Evolutionary conservation across 2,888 invertebrate genomes (phyloP).

Genomic region (Melanargia galathea): DNA sequence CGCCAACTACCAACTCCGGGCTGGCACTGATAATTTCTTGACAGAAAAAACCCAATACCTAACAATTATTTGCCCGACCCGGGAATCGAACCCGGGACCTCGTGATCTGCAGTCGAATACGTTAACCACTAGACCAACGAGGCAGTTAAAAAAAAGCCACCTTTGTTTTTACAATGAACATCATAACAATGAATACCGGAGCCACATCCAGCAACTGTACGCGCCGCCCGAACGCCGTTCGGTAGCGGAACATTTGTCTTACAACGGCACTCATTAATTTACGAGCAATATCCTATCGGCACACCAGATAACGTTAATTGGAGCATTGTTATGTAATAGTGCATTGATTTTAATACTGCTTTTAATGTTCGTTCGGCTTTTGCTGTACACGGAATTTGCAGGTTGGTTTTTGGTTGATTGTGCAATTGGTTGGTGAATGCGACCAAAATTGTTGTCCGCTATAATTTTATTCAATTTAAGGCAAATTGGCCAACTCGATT

Average conservation of each 20-base stretch:
- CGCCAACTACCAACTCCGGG: no score
- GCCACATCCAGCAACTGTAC: conserved; percentile 46
- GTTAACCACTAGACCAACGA: no score
- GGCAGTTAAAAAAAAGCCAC: background rate
- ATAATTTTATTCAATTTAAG: conserved; percentile 24
- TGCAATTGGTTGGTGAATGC: conserved; percentile 21
- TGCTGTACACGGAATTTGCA: conserved; percentile 30
- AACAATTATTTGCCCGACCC: no score
- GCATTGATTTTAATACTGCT: conserved; percentile 50
- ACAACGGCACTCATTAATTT: conserved; percentile 72
- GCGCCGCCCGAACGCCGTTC: conserved; percentile 50
- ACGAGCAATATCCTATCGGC: conserved; percentile 65
- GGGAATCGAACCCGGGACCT: no score
- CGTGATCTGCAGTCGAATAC: no score
- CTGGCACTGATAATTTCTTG: no score
- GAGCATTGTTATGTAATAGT: conserved; percentile 63
- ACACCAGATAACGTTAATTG: conserved; percentile 61
- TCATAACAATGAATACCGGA: background rate
- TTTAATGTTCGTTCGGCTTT: conserved; percentile 35
- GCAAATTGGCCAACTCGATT: conserved; percentile 14
- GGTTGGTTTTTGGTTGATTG: conserved; percentile 25
- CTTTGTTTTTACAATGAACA: no score
- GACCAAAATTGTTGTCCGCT: conserved; percentile 16
- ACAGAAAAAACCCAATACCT: no score
- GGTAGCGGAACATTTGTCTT: conserved; percentile 69